Base-by-base conservation (phyloP, 2,888 invertebrate genomes). In the Dilophus febrilis region DNA sequence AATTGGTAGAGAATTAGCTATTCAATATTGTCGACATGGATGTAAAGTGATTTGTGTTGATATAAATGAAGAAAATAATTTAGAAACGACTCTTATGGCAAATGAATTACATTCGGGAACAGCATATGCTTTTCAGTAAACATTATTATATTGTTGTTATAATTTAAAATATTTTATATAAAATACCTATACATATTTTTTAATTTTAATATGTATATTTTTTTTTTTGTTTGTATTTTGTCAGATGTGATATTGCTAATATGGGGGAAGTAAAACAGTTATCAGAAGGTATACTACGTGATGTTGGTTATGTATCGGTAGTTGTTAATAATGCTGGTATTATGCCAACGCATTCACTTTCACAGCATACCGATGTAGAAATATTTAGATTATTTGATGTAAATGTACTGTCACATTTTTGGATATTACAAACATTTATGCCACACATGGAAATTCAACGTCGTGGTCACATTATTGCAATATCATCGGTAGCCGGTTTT, bases 261-360 rank as follows among this genome's bases (percentile, higher is more conserved):
- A 68, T 78, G n/a, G 70, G 74, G 2, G 70, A 76, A 5, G 77
- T 88, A 6, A 56, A 72, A 29, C 66, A 67, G 28, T 52, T 75
- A 33, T 78, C 77, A 0, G 69, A 68, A 42, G 70, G 68, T 54
- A 68, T 84, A 2, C 68, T 70, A 38, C 61, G 66, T 17, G 80
- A 86, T 48, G 76, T 86, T 1, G 87, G 87, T 1, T 70, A 74
- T 41, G 74, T 88, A 3, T 74, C 75, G 1, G 75, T 88, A 52
- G 59, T 88, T 37, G 65, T 88, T 3, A 87, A 87, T 61, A 88
- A 88, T 62, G 88, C 87, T 1, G 88, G 87, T 12, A 80, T 88
- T 45, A 84, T 87, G 81, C 83, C 84, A 0, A 77, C 78, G 53
- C 79, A 77, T 55, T 64, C 75, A 1, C 62, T 87, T 17, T 53